Conservation (phyloP, 2,113 vertebrate genomes). For the Atherinomorus stipes region DNA sequence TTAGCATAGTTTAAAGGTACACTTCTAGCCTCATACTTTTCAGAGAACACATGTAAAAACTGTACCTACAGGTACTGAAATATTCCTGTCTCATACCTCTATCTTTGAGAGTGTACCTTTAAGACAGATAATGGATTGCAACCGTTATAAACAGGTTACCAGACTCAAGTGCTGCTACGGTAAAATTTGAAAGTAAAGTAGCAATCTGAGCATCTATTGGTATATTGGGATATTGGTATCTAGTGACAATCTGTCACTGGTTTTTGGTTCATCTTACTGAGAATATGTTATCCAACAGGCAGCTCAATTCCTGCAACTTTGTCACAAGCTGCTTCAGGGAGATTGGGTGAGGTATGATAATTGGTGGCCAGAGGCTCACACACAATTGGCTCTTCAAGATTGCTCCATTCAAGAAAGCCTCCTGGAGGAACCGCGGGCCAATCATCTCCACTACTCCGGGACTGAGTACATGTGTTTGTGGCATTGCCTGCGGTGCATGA, state of each 20-base stretch:
- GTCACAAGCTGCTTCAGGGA: conserved; percentile 14
- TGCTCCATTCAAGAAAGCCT: conserved; percentile 44
- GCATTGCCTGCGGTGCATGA: conserved; percentile 70
- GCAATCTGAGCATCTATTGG: not conserved
- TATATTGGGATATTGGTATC: too few relatives aligned
- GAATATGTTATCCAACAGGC: conserved; percentile 4
- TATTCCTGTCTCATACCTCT: too few relatives aligned
- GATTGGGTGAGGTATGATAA: conserved; percentile 31
- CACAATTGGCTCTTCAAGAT: conserved; percentile 50
- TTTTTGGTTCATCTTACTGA: not conserved
- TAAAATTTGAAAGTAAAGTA: not conserved
- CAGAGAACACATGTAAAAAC: too few relatives aligned
- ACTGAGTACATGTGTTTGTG: conserved; percentile 61
- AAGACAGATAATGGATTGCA: too few relatives aligned
- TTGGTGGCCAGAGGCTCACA: conserved; percentile 27
- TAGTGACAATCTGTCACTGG: not conserved
- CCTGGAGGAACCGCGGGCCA: conserved; percentile 49
- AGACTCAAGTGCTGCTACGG: not conserved
- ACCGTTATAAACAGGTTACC: not conserved
- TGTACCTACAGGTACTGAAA: too few relatives aligned
- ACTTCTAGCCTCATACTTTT: too few relatives aligned
- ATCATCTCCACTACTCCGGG: conserved; percentile 58
- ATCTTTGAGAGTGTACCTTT: too few relatives aligned
- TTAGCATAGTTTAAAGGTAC: too few relatives aligned
- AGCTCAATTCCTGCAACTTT: conserved; percentile 16